Conservation (phyloP, 2,888 invertebrate species). For the Philonicus albiceps region DNA sequence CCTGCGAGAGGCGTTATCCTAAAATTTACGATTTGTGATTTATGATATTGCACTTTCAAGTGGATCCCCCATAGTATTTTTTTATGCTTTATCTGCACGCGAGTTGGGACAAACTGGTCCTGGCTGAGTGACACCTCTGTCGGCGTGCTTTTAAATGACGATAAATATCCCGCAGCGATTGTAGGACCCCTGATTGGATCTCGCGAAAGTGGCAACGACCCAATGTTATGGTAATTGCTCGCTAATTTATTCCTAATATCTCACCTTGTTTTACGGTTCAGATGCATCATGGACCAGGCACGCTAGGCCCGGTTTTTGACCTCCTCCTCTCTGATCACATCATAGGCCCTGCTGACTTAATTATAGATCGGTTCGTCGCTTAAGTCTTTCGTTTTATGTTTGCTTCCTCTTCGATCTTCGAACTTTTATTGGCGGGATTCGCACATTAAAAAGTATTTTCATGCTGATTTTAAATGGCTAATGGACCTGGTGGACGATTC, state of each 20-base stretch:
- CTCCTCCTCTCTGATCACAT: neutral
- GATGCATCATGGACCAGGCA: neutral
- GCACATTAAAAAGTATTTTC: neutral
- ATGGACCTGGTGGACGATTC: neutral
- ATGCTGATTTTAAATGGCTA: neutral
- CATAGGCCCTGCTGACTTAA: neutral
- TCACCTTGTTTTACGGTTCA: conserved; percentile 20
- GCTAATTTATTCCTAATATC: conserved; percentile 12
- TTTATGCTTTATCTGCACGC: neutral
- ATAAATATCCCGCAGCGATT: neutral
- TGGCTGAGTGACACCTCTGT: conserved; percentile 3
- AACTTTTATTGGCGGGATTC: neutral
- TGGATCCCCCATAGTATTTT: neutral
- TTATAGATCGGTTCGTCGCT: conserved; percentile 2
- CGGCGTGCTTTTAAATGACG: neutral
- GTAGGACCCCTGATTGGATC: neutral
- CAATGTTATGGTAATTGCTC: conserved; percentile 23
- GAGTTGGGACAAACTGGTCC: conserved; percentile 1
- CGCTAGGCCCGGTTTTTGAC: conserved; percentile 34
- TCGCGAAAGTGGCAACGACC: conserved; percentile 8
- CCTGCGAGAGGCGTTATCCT: neutral
- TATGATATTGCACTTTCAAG: conserved; percentile 11
- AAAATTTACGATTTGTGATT: conserved; percentile 24
- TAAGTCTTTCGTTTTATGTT: conserved; percentile 27
- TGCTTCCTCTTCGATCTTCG: neutral